A percentile compares a stretch with the other conserved stretches of the same genome.
Evolutionary conservation across 2,888 invertebrate genomes (phyloP).

Genomic region (Acleris sparsana): DNA sequence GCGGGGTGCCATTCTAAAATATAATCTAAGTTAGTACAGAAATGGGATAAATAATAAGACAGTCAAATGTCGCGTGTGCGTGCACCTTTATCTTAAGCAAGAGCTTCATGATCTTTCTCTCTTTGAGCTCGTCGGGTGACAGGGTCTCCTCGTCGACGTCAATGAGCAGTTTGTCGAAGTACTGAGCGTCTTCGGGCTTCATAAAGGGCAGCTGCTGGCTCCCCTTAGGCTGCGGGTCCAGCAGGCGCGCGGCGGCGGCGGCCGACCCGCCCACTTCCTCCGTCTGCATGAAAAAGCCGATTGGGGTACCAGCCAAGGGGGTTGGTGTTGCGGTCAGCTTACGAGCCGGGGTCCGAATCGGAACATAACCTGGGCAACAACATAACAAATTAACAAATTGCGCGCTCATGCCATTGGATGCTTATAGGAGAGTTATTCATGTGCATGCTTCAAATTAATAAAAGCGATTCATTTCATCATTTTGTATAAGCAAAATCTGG

Average conservation of each 20-base stretch:
- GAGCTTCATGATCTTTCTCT: conserved; percentile 99
- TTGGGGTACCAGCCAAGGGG: conserved; percentile 95
- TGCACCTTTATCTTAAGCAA: conserved; percentile 95
- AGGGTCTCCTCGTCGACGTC: conserved; percentile 99
- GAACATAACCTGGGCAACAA: conserved; percentile 90
- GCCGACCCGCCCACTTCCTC: conserved; percentile 94
- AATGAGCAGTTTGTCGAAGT: conserved; percentile 98
- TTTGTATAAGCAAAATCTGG: conserved; percentile 60
- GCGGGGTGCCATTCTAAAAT: conserved; percentile 96
- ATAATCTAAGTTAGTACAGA: background rate
- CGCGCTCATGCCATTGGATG: conserved; percentile 11
- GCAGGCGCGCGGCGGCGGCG: conserved; percentile 89
- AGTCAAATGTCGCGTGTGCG: conserved; percentile 8
- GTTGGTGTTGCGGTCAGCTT: conserved; percentile 99
- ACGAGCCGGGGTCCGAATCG: conserved; percentile 98
- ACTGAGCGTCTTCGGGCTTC: conserved; percentile 99
- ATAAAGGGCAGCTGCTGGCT: conserved; percentile 96
- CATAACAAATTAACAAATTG: conserved; percentile 46
- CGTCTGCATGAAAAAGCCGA: conserved; percentile 97
- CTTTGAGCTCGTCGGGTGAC: conserved; percentile 98
- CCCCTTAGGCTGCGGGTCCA: conserved; percentile 98
- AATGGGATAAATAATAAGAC: conserved; percentile 30
- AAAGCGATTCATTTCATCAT: conserved; percentile 52
- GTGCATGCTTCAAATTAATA: conserved; percentile 41
- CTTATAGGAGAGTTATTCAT: conserved; percentile 15